Conservation (phyloP, 2,888 invertebrate genomes). For the Thalpophila matura region DNA sequence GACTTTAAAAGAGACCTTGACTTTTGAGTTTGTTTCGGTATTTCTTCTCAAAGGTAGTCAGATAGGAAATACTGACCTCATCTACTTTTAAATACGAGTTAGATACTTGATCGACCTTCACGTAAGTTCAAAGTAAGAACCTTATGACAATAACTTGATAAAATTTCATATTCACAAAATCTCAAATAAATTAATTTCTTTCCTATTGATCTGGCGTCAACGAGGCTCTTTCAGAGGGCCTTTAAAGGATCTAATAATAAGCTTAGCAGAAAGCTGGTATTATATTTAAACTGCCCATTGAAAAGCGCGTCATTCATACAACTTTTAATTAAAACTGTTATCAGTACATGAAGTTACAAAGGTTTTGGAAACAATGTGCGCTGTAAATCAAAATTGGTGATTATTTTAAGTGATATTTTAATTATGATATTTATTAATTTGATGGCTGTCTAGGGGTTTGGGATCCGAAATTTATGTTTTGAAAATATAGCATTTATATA, state of each 20-base stretch:
- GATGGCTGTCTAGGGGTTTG: background rate
- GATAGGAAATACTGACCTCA: no score
- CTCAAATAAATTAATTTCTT: conserved; percentile 7
- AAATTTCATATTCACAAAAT: background rate
- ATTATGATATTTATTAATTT: conserved; percentile 31
- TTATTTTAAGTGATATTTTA: conserved; percentile 33
- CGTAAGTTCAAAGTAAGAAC: background rate
- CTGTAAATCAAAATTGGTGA: conserved; percentile 43
- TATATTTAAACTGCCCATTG: conserved; percentile 50
- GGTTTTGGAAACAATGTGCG: conserved; percentile 34
- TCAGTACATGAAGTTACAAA: conserved; percentile 41
- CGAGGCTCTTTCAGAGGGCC: conserved; percentile 2
- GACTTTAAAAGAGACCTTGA: no score
- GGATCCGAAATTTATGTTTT: background rate
- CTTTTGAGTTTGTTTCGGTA: no score
- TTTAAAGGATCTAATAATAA: conserved; percentile 45
- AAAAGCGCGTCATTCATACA: conserved; percentile 44
- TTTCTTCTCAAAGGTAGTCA: no score
- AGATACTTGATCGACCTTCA: no score
- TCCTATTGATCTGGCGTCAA: conserved; percentile 35
- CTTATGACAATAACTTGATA: background rate
- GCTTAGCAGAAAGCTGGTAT: conserved; percentile 36
- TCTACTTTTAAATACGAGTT: no score
- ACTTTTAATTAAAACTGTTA: conserved; percentile 66
- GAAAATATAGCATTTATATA: background rate